Evolutionary conservation across 2,113 vertebrate species (phyloP).

Genomic region (Castor canadensis): DNA sequence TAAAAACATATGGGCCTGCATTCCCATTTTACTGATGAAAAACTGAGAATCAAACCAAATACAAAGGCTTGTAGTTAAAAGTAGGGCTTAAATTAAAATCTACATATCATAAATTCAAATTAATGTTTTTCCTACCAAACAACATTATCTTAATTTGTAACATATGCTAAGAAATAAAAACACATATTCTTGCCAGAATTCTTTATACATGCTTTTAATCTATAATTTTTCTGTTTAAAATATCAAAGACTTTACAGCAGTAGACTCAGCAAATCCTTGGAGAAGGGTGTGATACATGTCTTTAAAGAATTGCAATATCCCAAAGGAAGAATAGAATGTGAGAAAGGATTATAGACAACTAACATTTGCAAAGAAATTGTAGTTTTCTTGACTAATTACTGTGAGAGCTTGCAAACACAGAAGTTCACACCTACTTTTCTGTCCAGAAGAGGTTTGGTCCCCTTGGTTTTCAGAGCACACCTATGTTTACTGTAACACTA

Average conservation of each 20-base stretch:
- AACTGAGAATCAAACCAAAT: neutral
- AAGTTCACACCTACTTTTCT: neutral
- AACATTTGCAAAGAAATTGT: neutral
- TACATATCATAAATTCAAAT: neutral
- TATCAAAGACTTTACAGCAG: neutral
- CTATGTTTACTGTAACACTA: too few relatives aligned
- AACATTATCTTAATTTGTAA: neutral
- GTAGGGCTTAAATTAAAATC: neutral
- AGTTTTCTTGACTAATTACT: neutral
- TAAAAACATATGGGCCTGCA: neutral
- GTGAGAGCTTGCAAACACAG: neutral
- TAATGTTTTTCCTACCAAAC: neutral
- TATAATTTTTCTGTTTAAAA: neutral
- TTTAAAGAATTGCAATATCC: neutral
- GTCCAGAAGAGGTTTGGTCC: neutral
- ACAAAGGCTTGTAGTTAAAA: neutral
- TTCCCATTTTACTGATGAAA: neutral
- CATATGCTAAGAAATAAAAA: neutral
- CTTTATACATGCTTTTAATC: neutral
- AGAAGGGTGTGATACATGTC: neutral
- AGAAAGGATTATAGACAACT: neutral
- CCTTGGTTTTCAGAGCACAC: neutral
- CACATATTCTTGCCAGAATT: neutral
- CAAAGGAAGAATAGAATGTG: neutral
- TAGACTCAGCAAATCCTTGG: neutral